A percentile compares a stretch with the other conserved stretches of the same genome.
Evolutionary conservation across 2,797 vertebrate genomes (phyloP).

Genomic region (Potorous gilbertii): DNA sequence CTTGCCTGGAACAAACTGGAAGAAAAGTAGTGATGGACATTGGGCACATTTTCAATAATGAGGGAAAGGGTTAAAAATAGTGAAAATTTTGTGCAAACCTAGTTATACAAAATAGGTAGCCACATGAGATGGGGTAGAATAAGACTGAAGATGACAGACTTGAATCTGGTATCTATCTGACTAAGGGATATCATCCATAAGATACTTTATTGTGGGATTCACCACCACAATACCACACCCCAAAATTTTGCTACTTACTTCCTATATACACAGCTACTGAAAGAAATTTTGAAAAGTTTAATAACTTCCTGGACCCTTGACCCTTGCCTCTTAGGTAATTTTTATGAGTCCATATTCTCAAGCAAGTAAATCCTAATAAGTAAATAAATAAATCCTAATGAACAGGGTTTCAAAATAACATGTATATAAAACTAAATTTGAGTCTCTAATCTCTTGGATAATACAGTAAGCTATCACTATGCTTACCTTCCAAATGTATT

Average conservation of each 20-base stretch:
- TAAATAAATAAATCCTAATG: not conserved
- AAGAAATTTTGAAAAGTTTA: slow-evolving; percentile 13
- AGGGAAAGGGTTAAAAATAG: not conserved
- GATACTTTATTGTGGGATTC: not conserved
- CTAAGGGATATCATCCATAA: not conserved
- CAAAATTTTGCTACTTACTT: not conserved
- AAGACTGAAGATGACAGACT: not conserved
- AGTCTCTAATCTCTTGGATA: not conserved
- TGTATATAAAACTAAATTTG: not conserved
- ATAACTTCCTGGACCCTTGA: not conserved
- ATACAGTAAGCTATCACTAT: not conserved
- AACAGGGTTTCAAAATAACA: not conserved
- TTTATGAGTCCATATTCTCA: not conserved
- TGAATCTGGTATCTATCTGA: not conserved
- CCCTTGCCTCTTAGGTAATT: not conserved
- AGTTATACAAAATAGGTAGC: not conserved
- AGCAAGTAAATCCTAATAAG: not conserved
- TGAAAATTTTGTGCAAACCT: not conserved
- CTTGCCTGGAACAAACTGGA: not conserved
- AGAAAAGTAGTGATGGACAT: not conserved
- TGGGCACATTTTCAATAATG: not conserved
- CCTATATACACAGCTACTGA: not conserved
- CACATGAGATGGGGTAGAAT: not conserved
- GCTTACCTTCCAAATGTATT: not conserved
- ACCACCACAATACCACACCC: not conserved